Evolutionary conservation across 2,888 invertebrate genomes (phyloP), one percentile per base, ranked within the genome.

Genomic region (Agonopterix subpropinquella): DNA sequence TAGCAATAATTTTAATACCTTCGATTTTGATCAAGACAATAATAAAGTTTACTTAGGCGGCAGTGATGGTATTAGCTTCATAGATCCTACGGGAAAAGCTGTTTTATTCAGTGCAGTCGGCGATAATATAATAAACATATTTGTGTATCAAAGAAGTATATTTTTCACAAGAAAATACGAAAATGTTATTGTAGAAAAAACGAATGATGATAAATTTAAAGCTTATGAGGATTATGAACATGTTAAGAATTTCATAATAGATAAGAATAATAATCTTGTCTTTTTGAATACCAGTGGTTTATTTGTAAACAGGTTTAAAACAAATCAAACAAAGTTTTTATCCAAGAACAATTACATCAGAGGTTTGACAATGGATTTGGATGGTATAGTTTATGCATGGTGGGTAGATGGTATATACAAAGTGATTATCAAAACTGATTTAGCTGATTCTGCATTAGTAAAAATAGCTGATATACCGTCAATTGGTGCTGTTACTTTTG

Each of bases 401-500:
- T 87, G 86, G 85, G 48, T 87, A 1, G 84, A 87, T 48, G 80
- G 78, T 0, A 67, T 88, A 4, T 88, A 85, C 48, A 79, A 70
- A 60, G 65, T 88, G 1, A 65, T 43, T 36, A 47, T 43, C 60
- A 65, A 69, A 1, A 67, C 64, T 13, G 65, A 70, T 48, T 53
- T 85, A 7, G 15, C 55, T 8, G 61, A 75, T 13, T 78, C 84
- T 0, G 67, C 47, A 9, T 41, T 88, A 15, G 66, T 62, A 0
- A 77, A 68, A 56, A 59, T 84, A 0, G 75, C 74, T 10, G 55
- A 70, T 39, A 51, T 85, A 4, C 65, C 70, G 0, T 52, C 54
- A 1, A 73, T 87, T 10, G 84, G 81, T 1, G 72, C 80, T 1
- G 56, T 88, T 61, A 63, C 77, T 0, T 87, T 88, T 58, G 86